Conservation (phyloP, 2,888 invertebrate species). For the Aethes cnicana region DNA sequence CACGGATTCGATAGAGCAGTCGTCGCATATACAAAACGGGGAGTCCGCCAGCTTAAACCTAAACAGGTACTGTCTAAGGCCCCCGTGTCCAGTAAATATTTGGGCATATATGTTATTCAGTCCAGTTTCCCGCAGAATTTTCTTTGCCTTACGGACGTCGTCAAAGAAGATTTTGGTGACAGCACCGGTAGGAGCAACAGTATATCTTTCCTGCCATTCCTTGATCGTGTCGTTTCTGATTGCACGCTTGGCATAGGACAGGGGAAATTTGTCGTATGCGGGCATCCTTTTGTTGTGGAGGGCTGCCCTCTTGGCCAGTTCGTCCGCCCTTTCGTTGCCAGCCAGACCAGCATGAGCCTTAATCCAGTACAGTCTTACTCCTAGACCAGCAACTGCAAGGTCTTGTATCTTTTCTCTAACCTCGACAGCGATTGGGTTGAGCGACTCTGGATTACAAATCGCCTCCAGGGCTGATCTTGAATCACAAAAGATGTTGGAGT, state of each 20-base stretch:
- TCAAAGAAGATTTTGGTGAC: background rate
- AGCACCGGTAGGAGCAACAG: background rate
- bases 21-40: background rate
- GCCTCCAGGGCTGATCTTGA: background rate
- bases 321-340: background rate
- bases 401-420: background rate
- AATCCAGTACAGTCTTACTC: background rate
- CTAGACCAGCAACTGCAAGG: background rate
- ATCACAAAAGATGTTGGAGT: background rate
- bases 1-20: background rate
- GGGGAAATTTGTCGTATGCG: background rate
- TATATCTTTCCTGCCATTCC: background rate
- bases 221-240: background rate
- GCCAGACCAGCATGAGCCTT: background rate
- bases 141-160: background rate
- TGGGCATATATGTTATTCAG: background rate
- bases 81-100: background rate
- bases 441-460: background rate
- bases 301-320: background rate
- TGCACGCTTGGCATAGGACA: background rate
- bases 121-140: background rate
- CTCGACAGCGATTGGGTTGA: background rate
- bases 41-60: background rate
- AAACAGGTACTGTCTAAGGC: background rate
- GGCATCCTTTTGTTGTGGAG: background rate